Conservation (phyloP, 2,888 invertebrate species). For the Epirrhoe alternata region DNA sequence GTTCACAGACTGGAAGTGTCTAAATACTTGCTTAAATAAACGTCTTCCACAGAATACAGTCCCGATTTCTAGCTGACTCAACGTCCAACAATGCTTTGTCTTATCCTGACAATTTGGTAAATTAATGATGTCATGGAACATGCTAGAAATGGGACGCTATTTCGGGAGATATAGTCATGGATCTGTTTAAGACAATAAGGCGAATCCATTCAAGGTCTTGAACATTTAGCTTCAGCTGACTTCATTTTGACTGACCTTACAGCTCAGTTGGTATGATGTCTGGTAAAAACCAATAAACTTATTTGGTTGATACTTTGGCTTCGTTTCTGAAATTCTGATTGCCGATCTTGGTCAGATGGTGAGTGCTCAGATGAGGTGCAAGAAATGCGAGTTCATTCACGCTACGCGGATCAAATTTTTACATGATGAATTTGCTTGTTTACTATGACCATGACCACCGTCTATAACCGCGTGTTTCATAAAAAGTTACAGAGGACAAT, state of each 20-base stretch:
- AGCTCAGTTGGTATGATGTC: not conserved
- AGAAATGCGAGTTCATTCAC: too few relatives aligned
- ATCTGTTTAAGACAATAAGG: constrained; percentile 27
- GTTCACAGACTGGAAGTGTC: too few relatives aligned
- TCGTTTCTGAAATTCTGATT: too few relatives aligned
- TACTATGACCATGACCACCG: too few relatives aligned
- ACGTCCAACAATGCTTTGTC: constrained; percentile 42
- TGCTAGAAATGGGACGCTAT: constrained; percentile 36
- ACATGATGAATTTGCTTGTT: too few relatives aligned
- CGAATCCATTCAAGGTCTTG: constrained; percentile 3
- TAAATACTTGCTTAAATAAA: not conserved
- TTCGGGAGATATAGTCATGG: constrained; percentile 35
- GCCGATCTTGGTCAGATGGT: too few relatives aligned
- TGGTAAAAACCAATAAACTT: too few relatives aligned
- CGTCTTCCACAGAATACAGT: constrained; percentile 4
- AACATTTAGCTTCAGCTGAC: not conserved
- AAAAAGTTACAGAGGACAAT: too few relatives aligned
- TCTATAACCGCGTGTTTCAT: too few relatives aligned
- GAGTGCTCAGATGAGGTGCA: too few relatives aligned
- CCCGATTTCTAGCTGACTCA: constrained; percentile 40
- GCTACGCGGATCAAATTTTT: too few relatives aligned
- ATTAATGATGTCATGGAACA: constrained; percentile 43
- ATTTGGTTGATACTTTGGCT: too few relatives aligned
- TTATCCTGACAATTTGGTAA: constrained; percentile 38
- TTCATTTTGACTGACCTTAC: not conserved